Evolutionary conservation across 1,140 invertebrate genomes (phyloP), one percentile per base, ranked within the genome.

Genomic region (Mamestra configurata): DNA sequence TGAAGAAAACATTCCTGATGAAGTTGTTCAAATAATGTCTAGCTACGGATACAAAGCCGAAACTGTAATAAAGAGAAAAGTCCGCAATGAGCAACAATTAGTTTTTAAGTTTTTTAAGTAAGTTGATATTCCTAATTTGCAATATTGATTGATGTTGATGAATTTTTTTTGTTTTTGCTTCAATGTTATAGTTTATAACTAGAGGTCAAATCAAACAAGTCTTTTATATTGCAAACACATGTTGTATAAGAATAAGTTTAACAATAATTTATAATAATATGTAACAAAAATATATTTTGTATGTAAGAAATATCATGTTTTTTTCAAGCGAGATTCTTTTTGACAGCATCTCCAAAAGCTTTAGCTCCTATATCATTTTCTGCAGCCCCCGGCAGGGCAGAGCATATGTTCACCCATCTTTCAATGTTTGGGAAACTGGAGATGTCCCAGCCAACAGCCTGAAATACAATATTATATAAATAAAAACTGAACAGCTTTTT

Each of bases 1-100:
- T 51, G 97, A 97, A 95, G 97, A 99, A 94, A 99, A 99, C 95
- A 96, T 98, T 93, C 96, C 97, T 68, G 89, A 96, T 77, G 97
- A 98, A 87, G 97, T 99, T 73, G 92, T 96, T 37, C 59, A 95
- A 35, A 95, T 96, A 51, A 96, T 98, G 91, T 81, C 86, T 31
- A 81, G 88, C n/a, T 86, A 96, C 71, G 96, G 96, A 51, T 97
- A 98, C 89, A 89, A 90, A 77, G 96, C 96, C 80, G 88, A 95
- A 49, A 95, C 96, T 77, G 94, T 98, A 75, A 90, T 96, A 55
- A 96, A 97, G 76, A 96, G 98, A 88, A 97, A 96, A 94, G 96
- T 97, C 64, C 96, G 96, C 43, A 96, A 97, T 84, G 97, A 98
- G 94, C 95, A 96, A 86, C 96, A 98, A 82, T 95, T 96, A 85